Base-by-base conservation (phyloP, 2,797 vertebrate genomes). In the Ctenosaura bakeri region DNA sequence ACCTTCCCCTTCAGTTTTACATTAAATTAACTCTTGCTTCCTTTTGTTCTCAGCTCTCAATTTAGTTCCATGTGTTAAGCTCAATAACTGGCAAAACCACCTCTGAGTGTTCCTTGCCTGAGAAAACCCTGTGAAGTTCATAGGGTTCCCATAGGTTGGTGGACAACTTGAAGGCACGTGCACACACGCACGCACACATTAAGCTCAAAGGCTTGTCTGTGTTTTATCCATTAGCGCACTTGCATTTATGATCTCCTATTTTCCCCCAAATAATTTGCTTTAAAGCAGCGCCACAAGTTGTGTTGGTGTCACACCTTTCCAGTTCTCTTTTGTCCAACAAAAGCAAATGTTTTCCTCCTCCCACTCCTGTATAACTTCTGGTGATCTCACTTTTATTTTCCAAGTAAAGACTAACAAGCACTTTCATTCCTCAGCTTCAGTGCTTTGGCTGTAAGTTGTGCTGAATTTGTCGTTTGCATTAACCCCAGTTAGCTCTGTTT, bases 41-140 rank as follows among this genome's bases (percentile, higher is more conserved):
- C 66, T 88, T 86, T 85, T 71, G 52, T 87, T 93, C 90, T 88
- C 32, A 66, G 52, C 22, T 89, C 6, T 59, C 52, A 91, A 74
- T 91, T 88, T 62, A 62, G 59, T 62, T 62, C 59, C 20, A 22
- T 24, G 4, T 62, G 10, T 52, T 52, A 52, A 52, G 52, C 52
- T 52, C 52, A 52, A 12, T 8, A 52, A 52, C 52, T 52, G 52
- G 52, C 52, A 52, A 52, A 52, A 52, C 52, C 52, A 52, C 8
- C 52, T 52, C 10, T 12, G 52, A 52, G 52, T 52, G 10, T 52
- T 52, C 52, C 10, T 52, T 52, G 20, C 59, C 59, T 62, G 22
- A 62, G 59, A 62, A 22, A 62, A 62, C 59, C 12, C 56, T 6
- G 22, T 62, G 18, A 5, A 62, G 22, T 62, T 62, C 20, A 62